A percentile compares a stretch with the other conserved stretches of the same genome.
Evolutionary conservation across 2,797 vertebrate species (phyloP).

Genomic region (Dendrocincla tyrannina): DNA sequence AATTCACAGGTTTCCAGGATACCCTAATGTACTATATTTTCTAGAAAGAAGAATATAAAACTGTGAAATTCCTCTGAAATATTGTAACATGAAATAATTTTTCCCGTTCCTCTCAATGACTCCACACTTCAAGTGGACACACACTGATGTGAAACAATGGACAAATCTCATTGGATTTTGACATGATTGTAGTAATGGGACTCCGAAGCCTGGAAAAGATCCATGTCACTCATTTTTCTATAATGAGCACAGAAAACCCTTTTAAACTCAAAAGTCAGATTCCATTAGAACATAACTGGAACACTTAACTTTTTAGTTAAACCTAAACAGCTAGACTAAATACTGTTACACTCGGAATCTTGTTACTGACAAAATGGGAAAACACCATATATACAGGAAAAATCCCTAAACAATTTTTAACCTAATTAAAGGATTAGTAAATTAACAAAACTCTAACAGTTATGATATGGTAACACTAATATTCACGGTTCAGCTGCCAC

Average conservation of each 20-base stretch:
- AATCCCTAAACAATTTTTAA: background rate
- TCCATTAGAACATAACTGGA: background rate
- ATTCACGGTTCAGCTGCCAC: background rate
- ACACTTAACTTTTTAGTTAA: background rate
- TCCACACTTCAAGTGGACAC: background rate
- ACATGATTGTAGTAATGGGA: background rate
- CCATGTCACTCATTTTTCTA: background rate
- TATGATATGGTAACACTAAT: background rate
- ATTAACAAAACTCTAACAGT: background rate
- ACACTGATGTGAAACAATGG: background rate
- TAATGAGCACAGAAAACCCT: background rate
- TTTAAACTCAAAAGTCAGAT: background rate
- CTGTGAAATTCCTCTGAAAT: background rate
- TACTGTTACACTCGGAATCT: background rate
- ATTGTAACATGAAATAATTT: no score
- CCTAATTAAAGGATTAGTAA: background rate
- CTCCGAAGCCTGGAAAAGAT: background rate
- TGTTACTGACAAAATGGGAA: background rate
- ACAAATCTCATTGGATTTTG: background rate
- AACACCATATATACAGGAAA: background rate
- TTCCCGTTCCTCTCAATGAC: background rate
- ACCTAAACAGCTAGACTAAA: background rate
- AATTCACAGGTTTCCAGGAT: background rate
- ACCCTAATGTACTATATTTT: background rate
- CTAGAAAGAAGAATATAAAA: background rate